phyloP scores from a whole-genome alignment of 23 tunicate genomes.

The Styela clava region DNA sequence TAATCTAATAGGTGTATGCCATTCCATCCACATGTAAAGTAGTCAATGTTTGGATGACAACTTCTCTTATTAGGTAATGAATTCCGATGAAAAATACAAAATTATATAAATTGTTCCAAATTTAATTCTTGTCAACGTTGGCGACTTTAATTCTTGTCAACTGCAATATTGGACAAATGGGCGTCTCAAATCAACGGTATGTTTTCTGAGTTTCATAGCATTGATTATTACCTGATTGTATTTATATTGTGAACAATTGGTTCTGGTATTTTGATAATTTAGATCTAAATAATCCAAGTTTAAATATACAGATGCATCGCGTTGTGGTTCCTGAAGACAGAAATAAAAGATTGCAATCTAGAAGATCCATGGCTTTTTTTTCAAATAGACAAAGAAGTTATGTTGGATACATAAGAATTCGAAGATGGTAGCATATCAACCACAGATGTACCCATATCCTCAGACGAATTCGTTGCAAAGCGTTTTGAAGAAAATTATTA shows the following conservation, averaged over 20 bases:
- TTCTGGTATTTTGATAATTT: no score
- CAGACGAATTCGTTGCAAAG: not conserved
- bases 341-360: not conserved
- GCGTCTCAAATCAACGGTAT: slow-evolving; percentile 9
- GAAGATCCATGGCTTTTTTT: slow-evolving; percentile 2
- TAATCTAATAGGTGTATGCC: no score
- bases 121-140: not conserved
- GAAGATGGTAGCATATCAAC: not conserved
- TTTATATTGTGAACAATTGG: no score
- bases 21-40: no score
- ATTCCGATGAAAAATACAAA: not conserved
- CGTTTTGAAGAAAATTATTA: not conserved
- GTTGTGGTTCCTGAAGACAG: not conserved
- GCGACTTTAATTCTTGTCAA: no score
- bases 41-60: no score
- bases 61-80: not conserved
- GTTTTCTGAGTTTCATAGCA: not conserved
- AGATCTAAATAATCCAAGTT: no score
- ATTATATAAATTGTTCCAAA: not conserved
- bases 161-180: not conserved
- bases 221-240: not conserved
- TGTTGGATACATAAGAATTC: not conserved
- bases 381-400: not conserved
- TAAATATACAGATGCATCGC: not conserved
- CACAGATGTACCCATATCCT: not conserved